Evolutionary conservation across 2,797 vertebrate genomes (phyloP), one percentile per base, ranked within the genome.

Genomic region (Hylomyscus alleni): DNA sequence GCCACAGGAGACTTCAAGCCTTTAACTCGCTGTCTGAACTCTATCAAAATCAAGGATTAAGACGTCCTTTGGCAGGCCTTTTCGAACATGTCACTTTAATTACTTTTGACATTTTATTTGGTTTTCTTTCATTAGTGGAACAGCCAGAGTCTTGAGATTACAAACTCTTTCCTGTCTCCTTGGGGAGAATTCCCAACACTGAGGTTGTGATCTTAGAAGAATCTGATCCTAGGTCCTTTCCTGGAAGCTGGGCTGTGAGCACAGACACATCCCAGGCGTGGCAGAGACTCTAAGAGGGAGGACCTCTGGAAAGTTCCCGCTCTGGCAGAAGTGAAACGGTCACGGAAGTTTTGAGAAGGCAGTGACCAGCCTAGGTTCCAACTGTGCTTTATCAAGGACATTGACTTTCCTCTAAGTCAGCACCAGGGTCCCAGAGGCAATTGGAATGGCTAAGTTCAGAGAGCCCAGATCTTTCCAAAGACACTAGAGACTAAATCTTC

Each of bases 71-170:
- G 94, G 95, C 95, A 94, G 96, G 91, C 89, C 83, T 97, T 97
- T 97, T 92, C 26, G n/a, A 84, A 58, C 83, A 88, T 97, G 95
- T 97, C 92, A 88, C 90, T 95, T 96, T 97, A 97, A 98, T 97
- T 96, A 83, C 91, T 83, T 96, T 87, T 95, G 97, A 93, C 96
- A 96, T 97, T 98, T 98, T 95, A 96, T 96, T 95, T 96, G 85
- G 90, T 97, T 98, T 93, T 81, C 97, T 97, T 96, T 97, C 96
- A 97, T 97, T 95, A 96, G 97, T 44, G 76, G 65, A 95, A 76
- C 50, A 91, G 95, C 58, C 87, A 83, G 96, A 94, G 92, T 90
- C 86, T 85, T 87, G 73, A 93, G 93, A 94, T 83, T 88, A 69
- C 76, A 91, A 95, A 89, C 72, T 52, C 76, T 93, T 37, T 87